Evolutionary conservation across 37 sponge, comb jelly and placozoan species (phyloP).

Genomic region (Eunapius fragilis): DNA sequence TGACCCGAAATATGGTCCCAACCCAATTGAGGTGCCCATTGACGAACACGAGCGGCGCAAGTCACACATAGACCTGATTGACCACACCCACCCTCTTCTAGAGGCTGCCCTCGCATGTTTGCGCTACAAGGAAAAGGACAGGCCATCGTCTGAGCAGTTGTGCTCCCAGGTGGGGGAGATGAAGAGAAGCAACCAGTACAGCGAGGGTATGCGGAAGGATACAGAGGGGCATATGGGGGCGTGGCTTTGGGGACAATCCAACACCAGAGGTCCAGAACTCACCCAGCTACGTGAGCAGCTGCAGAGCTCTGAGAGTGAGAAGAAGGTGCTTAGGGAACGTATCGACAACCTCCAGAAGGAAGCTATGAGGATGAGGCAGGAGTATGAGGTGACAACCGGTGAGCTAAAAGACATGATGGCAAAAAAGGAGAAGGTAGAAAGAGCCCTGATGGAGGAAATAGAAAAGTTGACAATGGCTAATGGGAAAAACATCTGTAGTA

Average conservation of each 20-base stretch:
- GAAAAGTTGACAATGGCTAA: no score
- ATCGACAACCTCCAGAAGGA: neutral
- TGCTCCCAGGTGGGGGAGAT: neutral
- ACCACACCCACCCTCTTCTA: conserved; percentile 9
- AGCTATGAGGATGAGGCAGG: no score
- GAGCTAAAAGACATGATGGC: no score
- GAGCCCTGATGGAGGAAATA: no score
- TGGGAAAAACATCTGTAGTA: neutral
- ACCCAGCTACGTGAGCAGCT: neutral
- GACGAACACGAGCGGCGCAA: conserved; percentile 14
- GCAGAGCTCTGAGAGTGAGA: neutral
- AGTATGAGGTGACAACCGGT: neutral
- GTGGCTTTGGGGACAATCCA: neutral
- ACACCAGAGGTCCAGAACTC: neutral
- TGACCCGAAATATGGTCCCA: neutral
- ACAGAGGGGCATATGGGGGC: neutral
- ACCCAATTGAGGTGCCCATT: neutral
- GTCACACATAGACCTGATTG: conserved; percentile 14
- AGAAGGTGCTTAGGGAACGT: neutral
- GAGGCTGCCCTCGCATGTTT: neutral
- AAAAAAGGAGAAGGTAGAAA: no score
- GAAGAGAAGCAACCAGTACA: neutral
- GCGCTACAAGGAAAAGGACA: neutral
- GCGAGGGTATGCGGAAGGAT: neutral
- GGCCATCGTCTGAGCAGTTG: conserved; percentile 7